Evolutionary conservation across 2,888 invertebrate genomes (phyloP).

Genomic region (Selenia dentaria): DNA sequence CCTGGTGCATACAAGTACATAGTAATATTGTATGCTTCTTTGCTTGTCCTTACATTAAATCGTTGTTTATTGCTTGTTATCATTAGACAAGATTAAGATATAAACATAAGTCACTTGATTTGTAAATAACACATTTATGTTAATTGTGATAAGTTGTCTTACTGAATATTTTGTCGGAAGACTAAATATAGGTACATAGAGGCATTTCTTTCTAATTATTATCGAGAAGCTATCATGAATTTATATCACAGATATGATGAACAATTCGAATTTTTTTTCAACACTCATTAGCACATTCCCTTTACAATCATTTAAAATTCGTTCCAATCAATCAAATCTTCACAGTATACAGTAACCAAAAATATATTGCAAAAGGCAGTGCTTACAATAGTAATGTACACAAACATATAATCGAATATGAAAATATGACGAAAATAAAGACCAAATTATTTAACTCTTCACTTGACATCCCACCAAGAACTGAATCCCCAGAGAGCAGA

Average conservation of each 20-base stretch:
- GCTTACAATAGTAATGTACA: conserved; percentile 18
- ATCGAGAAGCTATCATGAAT: conserved; percentile 48
- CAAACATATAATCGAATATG: conserved; percentile 10
- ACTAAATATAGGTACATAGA: conserved; percentile 34
- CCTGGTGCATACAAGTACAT: conserved; percentile 7
- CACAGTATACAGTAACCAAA: conserved; percentile 23
- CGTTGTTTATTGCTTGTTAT: conserved; percentile 13
- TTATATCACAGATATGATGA: conserved; percentile 57
- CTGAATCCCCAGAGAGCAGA: conserved; percentile 68
- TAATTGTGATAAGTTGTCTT: conserved; percentile 19
- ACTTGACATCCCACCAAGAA: conserved; percentile 76
- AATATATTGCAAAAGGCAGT: conserved; percentile 29
- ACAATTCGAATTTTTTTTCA: conserved; percentile 33
- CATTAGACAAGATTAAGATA: conserved; percentile 9
- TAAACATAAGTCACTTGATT: conserved; percentile 15
- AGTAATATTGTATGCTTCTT: not conserved
- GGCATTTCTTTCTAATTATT: conserved; percentile 28
- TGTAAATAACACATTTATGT: conserved; percentile 21
- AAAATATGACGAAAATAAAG: conserved; percentile 28
- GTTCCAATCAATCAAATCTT: conserved; percentile 16
- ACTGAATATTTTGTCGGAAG: conserved; percentile 33
- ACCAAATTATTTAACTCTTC: conserved; percentile 73
- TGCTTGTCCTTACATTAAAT: conserved; percentile 12
- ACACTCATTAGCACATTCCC: conserved; percentile 2
- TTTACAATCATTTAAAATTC: conserved; percentile 11